Evolutionary conservation across 2,888 invertebrate genomes (phyloP).

Genomic region (Caenorhabditis afra): DNA sequence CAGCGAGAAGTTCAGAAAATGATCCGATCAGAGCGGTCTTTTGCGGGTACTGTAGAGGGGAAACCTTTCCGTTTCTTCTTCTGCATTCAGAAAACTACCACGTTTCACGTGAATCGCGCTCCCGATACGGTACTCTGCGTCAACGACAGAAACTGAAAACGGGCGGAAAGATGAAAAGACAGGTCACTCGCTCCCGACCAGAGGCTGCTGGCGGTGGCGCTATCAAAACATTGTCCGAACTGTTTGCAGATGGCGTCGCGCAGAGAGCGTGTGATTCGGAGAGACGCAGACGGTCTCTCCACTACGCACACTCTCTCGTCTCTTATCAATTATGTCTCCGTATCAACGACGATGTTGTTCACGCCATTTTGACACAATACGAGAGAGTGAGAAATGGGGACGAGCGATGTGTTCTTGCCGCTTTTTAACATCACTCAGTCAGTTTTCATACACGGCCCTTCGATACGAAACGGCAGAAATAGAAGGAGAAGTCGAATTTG

Average conservation of each 20-base stretch:
- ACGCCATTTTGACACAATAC: conserved; percentile 34
- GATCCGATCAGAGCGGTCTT: conserved; percentile 21
- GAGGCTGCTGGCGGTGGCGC: conserved; percentile 23
- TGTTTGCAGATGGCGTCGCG: conserved; percentile 33
- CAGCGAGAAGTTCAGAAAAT: conserved; percentile 39
- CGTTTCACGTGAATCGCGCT: conserved; percentile 31
- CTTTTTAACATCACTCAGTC: not conserved
- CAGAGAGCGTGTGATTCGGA: conserved; percentile 2
- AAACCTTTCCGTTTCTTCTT: not conserved
- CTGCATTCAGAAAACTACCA: conserved; percentile 33
- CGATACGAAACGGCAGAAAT: not conserved
- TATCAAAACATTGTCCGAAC: conserved; percentile 58
- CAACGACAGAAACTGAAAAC: conserved; percentile 22
- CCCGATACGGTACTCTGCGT: conserved; percentile 20
- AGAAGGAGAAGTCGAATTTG: not conserved
- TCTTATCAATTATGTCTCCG: conserved; percentile 23
- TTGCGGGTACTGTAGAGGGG: conserved; percentile 24
- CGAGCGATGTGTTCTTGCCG: not conserved
- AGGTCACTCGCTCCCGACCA: conserved; percentile 17
- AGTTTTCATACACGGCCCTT: too few relatives aligned
- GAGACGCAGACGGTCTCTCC: conserved; percentile 27
- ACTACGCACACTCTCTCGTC: conserved; percentile 3
- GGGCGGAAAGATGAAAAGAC: conserved; percentile 1
- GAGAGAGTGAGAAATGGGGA: conserved; percentile 3
- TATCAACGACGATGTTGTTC: conserved; percentile 33